phyloP scores from a whole-genome alignment of 2,797 vertebrate genomes.

The Numenius phaeopus region DNA sequence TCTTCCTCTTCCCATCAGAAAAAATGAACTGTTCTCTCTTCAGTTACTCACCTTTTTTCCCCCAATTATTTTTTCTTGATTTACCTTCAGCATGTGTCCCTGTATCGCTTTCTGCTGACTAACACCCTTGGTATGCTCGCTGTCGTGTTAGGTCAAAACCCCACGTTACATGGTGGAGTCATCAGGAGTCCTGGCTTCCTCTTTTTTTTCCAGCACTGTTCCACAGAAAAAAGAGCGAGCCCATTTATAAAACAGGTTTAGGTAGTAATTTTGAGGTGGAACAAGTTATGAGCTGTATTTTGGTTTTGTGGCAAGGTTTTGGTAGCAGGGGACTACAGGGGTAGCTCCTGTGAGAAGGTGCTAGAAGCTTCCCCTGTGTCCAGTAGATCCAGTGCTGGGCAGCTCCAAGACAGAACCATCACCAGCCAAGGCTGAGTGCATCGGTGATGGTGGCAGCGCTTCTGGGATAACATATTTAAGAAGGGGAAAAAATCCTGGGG shows the following conservation, averaged over 20 bases:
- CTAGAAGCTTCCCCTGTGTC: not conserved
- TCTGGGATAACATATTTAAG: not conserved
- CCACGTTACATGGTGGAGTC: fast-evolving
- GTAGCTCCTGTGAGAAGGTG: not conserved
- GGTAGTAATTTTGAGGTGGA: not conserved
- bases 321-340: not conserved
- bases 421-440: not conserved
- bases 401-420: not conserved
- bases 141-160: not conserved
- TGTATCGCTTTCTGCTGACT: not conserved
- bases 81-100: not conserved
- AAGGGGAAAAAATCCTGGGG: not conserved
- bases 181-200: not conserved
- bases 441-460: not conserved
- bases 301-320: not conserved
- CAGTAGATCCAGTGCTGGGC: not conserved
- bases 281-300: not conserved
- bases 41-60: not conserved
- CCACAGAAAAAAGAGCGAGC: not conserved
- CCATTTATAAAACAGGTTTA: not conserved
- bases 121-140: not conserved
- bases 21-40: not conserved
- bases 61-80: not conserved
- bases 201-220: not conserved
- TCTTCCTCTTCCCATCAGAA: not conserved